Conservation (phyloP, 2,113 vertebrate species). For the Eurypyga helias region DNA sequence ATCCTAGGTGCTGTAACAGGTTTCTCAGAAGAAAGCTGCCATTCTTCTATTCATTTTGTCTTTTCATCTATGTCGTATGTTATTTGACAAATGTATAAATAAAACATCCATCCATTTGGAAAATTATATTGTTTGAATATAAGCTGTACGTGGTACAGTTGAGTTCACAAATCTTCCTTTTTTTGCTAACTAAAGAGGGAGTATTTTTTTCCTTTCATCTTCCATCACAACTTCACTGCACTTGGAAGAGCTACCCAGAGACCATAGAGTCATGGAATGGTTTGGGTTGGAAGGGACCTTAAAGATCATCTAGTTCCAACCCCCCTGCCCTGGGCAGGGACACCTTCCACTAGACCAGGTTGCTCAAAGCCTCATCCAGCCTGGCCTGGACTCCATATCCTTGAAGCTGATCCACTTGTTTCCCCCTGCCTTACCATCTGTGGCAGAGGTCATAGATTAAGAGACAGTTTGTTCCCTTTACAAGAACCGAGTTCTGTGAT, state of each 20-base stretch:
- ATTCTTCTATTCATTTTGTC: conserved; percentile 20
- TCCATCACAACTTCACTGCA: neutral
- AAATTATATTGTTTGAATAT: neutral
- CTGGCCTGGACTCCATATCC: neutral
- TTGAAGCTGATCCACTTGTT: neutral
- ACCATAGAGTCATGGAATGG: no score
- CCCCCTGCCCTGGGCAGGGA: no score
- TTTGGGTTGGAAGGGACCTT: no score
- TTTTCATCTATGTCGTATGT: neutral
- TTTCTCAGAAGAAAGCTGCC: conserved; percentile 34
- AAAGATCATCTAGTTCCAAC: no score
- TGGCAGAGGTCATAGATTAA: neutral
- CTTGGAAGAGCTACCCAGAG: neutral
- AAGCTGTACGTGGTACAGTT: neutral
- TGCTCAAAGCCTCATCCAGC: no score
- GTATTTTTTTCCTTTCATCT: neutral
- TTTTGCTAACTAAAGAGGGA: neutral
- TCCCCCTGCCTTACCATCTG: neutral
- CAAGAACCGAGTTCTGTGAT: neutral
- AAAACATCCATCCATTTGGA: neutral
- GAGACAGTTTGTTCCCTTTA: neutral
- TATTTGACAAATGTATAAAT: neutral
- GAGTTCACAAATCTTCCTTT: neutral
- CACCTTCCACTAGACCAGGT: no score
- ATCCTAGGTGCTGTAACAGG: neutral